Conservation (phyloP, 1,140 invertebrate genomes). For the Heliothis subflexa region DNA sequence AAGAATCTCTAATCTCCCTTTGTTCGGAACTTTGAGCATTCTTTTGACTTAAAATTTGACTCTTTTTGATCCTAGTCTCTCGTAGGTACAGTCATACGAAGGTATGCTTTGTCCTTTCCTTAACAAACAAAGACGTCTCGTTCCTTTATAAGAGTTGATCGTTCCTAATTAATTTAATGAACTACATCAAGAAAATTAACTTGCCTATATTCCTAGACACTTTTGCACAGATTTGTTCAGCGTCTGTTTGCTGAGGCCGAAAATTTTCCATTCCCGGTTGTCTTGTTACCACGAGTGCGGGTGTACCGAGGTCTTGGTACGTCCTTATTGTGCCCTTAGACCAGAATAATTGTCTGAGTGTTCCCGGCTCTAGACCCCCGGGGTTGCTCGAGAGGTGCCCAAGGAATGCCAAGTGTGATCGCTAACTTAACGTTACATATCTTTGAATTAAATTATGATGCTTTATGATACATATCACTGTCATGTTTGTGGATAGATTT, state of each 20-base stretch:
- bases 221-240: conserved; percentile 11
- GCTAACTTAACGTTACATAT: conserved; percentile 13
- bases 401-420: conserved; percentile 25
- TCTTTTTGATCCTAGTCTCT: neutral
- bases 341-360: conserved; percentile 22
- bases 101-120: neutral
- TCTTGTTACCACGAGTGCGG: conserved; percentile 31
- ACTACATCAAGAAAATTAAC: conserved; percentile 2
- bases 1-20: neutral
- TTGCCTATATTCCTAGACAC: neutral
- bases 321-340: conserved; percentile 22
- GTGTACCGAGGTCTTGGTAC: conserved; percentile 15
- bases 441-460: conserved; percentile 21
- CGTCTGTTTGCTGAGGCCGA: neutral
- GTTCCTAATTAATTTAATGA: neutral
- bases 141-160: neutral
- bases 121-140: neutral
- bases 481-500: too few species aligned
- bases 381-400: conserved; percentile 7
- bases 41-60: neutral
- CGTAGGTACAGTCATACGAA: neutral
- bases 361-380: conserved; percentile 3
- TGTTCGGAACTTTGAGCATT: neutral
- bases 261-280: neutral
- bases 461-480: neutral